phyloP scores from a whole-genome alignment of 2,888 invertebrate genomes.

The Andrena fulva region DNA sequence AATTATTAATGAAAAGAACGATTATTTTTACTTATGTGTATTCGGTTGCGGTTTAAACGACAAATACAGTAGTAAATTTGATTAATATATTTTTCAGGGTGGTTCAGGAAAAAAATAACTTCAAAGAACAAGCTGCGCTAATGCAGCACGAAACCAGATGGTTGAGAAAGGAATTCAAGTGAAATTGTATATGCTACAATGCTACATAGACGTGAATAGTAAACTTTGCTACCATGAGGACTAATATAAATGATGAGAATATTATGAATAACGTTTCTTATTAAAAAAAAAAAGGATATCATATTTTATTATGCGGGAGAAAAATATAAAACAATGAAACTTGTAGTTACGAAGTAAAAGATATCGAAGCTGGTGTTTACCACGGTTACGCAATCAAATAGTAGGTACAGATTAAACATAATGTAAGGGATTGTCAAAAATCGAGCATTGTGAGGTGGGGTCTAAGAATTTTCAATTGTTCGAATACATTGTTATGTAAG shows the following conservation, averaged over 20 bases:
- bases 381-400: conserved; percentile 70
- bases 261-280: conserved; percentile 82
- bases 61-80: conserved; percentile 21
- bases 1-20: background rate
- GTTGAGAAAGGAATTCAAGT: conserved; percentile 69
- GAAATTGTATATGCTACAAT: conserved; percentile 73
- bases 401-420: conserved; percentile 45
- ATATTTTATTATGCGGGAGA: conserved; percentile 83
- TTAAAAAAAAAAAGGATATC: conserved; percentile 74
- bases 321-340: conserved; percentile 78
- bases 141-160: conserved; percentile 60
- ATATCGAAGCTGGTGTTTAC: conserved; percentile 73
- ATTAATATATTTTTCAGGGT: conserved; percentile 83
- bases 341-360: conserved; percentile 72
- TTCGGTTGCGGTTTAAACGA: background rate
- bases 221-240: conserved; percentile 81
- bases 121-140: conserved; percentile 79
- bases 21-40: conserved; percentile 23
- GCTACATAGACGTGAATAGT: conserved; percentile 73
- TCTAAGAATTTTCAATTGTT: conserved; percentile 63
- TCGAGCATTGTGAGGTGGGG: conserved; percentile 52
- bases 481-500: conserved; percentile 34
- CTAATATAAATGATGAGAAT: conserved; percentile 79
- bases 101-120: conserved; percentile 87
- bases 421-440: conserved; percentile 47